Evolutionary conservation across 2,797 vertebrate species (phyloP).

Genomic region (Gastrophryne carolinensis): DNA sequence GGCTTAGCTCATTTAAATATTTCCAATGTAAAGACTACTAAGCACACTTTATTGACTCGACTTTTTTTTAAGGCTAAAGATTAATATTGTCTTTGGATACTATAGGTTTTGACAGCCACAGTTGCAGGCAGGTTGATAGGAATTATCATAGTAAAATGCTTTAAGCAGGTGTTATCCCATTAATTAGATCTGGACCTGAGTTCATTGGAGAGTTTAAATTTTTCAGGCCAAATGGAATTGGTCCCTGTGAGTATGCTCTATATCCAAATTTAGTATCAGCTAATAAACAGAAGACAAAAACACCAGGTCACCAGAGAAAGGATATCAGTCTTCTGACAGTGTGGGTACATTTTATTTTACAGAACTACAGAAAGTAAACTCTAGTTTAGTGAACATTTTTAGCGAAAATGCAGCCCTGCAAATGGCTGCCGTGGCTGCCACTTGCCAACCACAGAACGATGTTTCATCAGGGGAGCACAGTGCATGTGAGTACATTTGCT

Average conservation of each 20-base stretch:
- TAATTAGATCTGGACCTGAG: constrained; percentile 78
- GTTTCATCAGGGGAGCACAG: too few species aligned
- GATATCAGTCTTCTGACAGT: constrained; percentile 74
- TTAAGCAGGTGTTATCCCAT: constrained; percentile 79
- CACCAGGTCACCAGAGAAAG: constrained; percentile 75
- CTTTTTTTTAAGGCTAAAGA: constrained; percentile 47
- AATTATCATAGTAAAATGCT: constrained; percentile 67
- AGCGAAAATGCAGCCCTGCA: too few species aligned
- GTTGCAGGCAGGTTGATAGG: constrained; percentile 67
- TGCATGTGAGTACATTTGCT: too few species aligned
- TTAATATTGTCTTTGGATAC: constrained; percentile 61
- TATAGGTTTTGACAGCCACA: constrained; percentile 70
- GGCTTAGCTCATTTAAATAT: neutral
- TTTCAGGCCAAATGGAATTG: constrained; percentile 77
- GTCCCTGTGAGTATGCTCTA: constrained; percentile 76
- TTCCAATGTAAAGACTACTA: neutral
- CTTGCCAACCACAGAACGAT: too few species aligned
- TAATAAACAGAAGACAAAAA: constrained; percentile 77
- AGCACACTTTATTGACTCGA: neutral
- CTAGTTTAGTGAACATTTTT: too few species aligned
- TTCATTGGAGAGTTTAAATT: constrained; percentile 72
- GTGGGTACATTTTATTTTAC: constrained; percentile 75
- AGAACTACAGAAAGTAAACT: constrained; percentile 17
- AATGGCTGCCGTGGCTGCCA: too few species aligned
- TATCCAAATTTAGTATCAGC: constrained; percentile 77